Conservation (phyloP, 2,888 invertebrate species). For the Nomada ferruginata region DNA sequence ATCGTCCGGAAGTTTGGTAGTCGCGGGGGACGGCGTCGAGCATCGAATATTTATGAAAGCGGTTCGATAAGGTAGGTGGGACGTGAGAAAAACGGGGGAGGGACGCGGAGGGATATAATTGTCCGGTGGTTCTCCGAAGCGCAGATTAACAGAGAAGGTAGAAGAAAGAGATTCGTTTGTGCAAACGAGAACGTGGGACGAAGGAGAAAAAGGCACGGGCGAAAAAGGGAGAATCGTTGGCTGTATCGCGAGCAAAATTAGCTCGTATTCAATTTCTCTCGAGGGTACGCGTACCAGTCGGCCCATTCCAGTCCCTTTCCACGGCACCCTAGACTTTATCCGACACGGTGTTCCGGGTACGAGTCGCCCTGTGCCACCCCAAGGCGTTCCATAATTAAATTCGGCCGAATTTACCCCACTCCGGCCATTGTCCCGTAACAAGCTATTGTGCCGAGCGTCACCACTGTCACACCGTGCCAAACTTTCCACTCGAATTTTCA, state of each 20-base stretch:
- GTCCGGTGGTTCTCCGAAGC: slow-evolving; percentile 60
- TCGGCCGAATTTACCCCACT: slow-evolving; percentile 83
- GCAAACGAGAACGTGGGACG: slow-evolving; percentile 39
- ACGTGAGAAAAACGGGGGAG: neutral
- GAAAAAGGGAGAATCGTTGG: slow-evolving; percentile 64
- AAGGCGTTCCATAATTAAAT: slow-evolving; percentile 84
- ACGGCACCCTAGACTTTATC: slow-evolving; percentile 69
- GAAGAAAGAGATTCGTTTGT: slow-evolving; percentile 65
- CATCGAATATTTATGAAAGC: slow-evolving; percentile 72
- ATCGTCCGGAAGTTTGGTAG: slow-evolving; percentile 67
- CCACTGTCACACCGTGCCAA: slow-evolving; percentile 75
- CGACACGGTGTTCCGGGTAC: slow-evolving; percentile 51
- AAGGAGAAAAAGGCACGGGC: neutral
- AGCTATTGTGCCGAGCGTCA: slow-evolving; percentile 82
- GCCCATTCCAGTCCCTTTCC: slow-evolving; percentile 49
- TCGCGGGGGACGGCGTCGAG: slow-evolving; percentile 59
- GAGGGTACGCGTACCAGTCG: slow-evolving; percentile 68
- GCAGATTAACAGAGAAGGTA: slow-evolving; percentile 60
- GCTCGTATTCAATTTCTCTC: slow-evolving; percentile 84
- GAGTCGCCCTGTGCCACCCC: slow-evolving; percentile 76
- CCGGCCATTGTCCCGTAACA: slow-evolving; percentile 83
- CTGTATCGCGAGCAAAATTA: slow-evolving; percentile 81
- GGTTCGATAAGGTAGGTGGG: slow-evolving; percentile 54
- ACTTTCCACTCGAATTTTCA: slow-evolving; percentile 73
- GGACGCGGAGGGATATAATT: slow-evolving; percentile 51